A percentile compares a stretch with the other conserved stretches of the same genome.
These are phyloP conservation scores for Andrena flavipes DNA, from an alignment of 2,888 invertebrate genomes.

Conservation along the genomic window DNA sequence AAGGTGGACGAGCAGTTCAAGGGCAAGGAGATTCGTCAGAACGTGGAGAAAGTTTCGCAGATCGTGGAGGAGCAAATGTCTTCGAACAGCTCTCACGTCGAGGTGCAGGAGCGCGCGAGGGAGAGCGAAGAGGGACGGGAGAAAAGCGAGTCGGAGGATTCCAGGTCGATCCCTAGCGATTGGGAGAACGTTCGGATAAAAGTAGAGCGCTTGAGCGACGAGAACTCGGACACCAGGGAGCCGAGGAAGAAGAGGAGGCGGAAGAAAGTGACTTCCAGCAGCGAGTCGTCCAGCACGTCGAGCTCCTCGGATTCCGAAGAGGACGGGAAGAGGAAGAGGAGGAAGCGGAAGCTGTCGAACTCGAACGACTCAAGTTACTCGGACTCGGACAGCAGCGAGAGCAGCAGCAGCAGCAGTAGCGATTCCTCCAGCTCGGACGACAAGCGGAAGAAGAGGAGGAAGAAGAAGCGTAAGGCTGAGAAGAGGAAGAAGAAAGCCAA, in stretches of 20 bases:
- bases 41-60: slow-evolving; percentile 16
- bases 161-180: slow-evolving; percentile 77
- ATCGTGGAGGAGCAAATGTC: slow-evolving; percentile 30
- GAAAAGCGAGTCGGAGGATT: slow-evolving; percentile 67
- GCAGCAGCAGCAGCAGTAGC: slow-evolving; percentile 77
- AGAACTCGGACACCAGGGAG: slow-evolving; percentile 60
- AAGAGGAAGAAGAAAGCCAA: slow-evolving; percentile 77
- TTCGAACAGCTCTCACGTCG: slow-evolving; percentile 16
- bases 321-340: slow-evolving; percentile 45
- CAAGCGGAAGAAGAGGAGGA: slow-evolving; percentile 70
- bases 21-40: slow-evolving; percentile 41
- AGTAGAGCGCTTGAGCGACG: slow-evolving; percentile 78
- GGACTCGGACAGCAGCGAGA: slow-evolving; percentile 77
- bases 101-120: slow-evolving; percentile 19
- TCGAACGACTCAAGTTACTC: slow-evolving; percentile 73
- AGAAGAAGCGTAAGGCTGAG: slow-evolving; percentile 65
- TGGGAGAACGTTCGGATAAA: slow-evolving; percentile 81
- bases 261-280: slow-evolving; percentile 71
- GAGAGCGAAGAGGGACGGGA: slow-evolving; percentile 37
- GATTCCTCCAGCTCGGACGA: slow-evolving; percentile 75
- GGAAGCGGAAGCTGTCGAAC: slow-evolving; percentile 56
- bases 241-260: slow-evolving; percentile 59
- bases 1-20: slow-evolving; percentile 32
- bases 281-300: slow-evolving; percentile 75
- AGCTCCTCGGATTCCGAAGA: slow-evolving; percentile 73